Evolutionary conservation across 2,888 invertebrate genomes (phyloP), one percentile per base, ranked within the genome.

Genomic region (Meta bourneti): DNA sequence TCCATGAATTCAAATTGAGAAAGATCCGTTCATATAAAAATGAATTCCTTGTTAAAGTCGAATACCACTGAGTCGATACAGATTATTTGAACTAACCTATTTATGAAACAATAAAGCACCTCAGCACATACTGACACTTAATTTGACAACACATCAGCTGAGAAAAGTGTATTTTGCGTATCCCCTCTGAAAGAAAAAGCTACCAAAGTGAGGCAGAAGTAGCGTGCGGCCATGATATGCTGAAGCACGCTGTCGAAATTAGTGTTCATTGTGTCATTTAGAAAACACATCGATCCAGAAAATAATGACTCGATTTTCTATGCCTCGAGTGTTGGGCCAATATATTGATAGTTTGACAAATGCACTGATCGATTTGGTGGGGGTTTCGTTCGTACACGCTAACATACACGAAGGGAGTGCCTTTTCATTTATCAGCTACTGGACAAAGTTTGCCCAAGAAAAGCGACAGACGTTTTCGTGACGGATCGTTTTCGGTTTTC

Each of bases 281-380:
- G 90, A 90, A 86, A 86, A 86, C 52, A 75, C 81, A 90, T 90
- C 81, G 90, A 90, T 81, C 86, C 74, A 74, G 20, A 71, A 86
- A 86, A 90, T 90, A 90, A 90, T 90, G 90, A n/a, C 78, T 86
- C 81, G 19, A 80, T 90, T 86, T 90, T 84, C 90, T 89, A 71
- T 89, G 11, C 74, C 70, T 77, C 54, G 61, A 83, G 79, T 89
- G 89, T 72, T 78, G 74, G 84, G 89, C 81, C 88, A 81, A 90
- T 90, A 90, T 86, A 90, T 90, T 86, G 90, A 90, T 90, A 86
- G 86, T 70, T 90, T 86, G 86, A 81, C 80, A 80, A 90, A 86
- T 86, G 90, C 84, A 80, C 49, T 90, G 90, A 90, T 90, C 90
- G 90, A 90, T 90, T 90, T 77, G 16, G 54, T 72, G 84, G 49